These are phyloP conservation scores for Dipodomys merriami DNA, from an alignment of 2,113 vertebrate genomes.

Conservation along the genomic window DNA sequence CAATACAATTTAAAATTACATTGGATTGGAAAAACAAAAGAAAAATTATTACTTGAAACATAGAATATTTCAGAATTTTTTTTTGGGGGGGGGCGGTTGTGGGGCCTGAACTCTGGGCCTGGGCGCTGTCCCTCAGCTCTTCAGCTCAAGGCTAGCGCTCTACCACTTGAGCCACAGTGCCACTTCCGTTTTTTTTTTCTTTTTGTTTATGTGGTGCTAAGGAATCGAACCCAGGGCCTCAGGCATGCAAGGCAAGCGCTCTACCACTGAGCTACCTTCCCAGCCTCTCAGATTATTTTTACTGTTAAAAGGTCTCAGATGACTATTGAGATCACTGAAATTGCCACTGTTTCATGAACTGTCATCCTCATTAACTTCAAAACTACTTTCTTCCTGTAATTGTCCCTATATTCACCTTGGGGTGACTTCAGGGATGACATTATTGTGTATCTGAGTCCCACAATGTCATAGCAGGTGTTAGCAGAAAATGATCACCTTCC, in stretches of 20 bases:
- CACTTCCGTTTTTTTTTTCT: not conserved
- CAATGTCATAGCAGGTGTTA: not conserved
- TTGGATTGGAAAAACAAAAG: not conserved
- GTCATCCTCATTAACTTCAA: slow-evolving; percentile 10
- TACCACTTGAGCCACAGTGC: too few relatives aligned
- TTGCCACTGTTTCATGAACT: not conserved
- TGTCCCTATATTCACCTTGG: not conserved
- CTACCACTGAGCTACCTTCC: too few relatives aligned
- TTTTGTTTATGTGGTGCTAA: too few relatives aligned
- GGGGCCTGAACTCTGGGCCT: too few relatives aligned
- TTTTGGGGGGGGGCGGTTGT: too few relatives aligned
- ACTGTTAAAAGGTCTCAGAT: not conserved
- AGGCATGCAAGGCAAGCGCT: too few relatives aligned
- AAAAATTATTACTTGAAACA: not conserved
- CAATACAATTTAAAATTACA: slow-evolving; percentile 44
- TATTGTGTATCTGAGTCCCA: not conserved
- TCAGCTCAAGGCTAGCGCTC: too few relatives aligned
- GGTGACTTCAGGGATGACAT: not conserved
- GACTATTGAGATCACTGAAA: not conserved
- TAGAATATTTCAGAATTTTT: not conserved
- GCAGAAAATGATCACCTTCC: slow-evolving; percentile 20
- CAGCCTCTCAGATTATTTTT: too few relatives aligned
- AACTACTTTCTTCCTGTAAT: not conserved
- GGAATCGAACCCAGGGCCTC: too few relatives aligned
- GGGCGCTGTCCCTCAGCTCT: too few relatives aligned